Base-by-base conservation (phyloP, 1,140 invertebrate genomes). In the Bombus superbus region DNA sequence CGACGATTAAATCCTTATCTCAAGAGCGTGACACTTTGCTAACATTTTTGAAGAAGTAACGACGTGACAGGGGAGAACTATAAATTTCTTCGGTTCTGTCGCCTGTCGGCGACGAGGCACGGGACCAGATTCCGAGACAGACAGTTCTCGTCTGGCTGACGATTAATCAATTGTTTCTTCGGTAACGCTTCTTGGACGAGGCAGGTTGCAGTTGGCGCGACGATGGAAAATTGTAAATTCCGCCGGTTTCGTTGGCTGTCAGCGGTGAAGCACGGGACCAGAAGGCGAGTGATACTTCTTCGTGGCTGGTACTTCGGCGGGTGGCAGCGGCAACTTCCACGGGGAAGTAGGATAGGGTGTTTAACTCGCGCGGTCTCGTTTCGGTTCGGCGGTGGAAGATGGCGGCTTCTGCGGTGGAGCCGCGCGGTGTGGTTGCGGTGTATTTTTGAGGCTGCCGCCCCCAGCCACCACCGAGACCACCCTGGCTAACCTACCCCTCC, bases 361-460 rank as follows among this genome's bases (percentile, higher is more conserved):
- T 95, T 94, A 94, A 94, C 92, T 93, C 93, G 92, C 93, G 94
- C 93, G 94, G 94, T 95, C 94, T 93, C 93, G 94, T 94, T 95
- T 94, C 91, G 92, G 94, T 94, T 93, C 92, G 91, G 92, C 93
- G 93, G 94, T 94, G 94, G 94, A 95, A 94, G 94, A 94, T 94
- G 94, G 94, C 93, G 95, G 95, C 95, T 95, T 94, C 94, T 95
- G 94, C 94, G 95, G 95, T 95, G 92, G 94, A 95, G 92, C 94
- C 94, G 94, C 94, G 94, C 94, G 94, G 94, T 95, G 94, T 95
- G 94, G 95, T 95, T 95, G 94, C 95, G 95, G 95, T 95, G 94
- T 95, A 95, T 95, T 95, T 95, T 95, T 95, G 94, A 95, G 94
- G 94, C 94, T 94, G 93, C 95, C 94, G 94, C 95, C 94, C 94